Percentiles rank a stretch among this genome's conserved stretches.
Evolutionary conservation across 2,797 vertebrate species (phyloP).

Genomic region (Urophycis tenuis): DNA sequence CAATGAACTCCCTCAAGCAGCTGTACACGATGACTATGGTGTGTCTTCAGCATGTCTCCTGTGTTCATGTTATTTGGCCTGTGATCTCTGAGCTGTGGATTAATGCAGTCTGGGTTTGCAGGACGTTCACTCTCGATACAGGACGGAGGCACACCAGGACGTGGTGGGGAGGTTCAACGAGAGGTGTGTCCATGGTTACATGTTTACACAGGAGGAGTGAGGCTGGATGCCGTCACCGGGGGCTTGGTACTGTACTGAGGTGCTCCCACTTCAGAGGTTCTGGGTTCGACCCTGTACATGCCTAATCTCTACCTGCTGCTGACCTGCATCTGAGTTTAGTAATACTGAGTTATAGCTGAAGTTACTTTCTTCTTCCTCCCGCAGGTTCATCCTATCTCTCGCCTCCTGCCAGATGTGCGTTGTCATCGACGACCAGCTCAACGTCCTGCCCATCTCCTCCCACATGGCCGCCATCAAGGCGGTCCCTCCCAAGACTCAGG

Average conservation of each 20-base stretch:
- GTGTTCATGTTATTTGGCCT: no score
- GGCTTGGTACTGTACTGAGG: not conserved
- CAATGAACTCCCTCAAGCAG: conserved; percentile 93
- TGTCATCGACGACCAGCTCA: conserved; percentile 93
- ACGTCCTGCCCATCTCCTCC: conserved; percentile 89
- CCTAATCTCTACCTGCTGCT: not conserved
- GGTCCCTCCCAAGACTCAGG: conserved; percentile 81
- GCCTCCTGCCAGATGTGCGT: conserved; percentile 91
- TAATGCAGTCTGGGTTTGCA: conserved; percentile 40
- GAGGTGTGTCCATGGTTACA: conserved; percentile 65
- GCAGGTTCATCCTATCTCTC: conserved; percentile 91
- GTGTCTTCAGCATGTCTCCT: conserved; percentile 2
- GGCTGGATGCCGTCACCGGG: no score
- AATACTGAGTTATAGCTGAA: not conserved
- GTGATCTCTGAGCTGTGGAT: not conserved
- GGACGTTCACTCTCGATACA: conserved; percentile 93
- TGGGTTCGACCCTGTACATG: not conserved
- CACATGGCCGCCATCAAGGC: conserved; percentile 83
- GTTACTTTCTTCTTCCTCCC: not conserved
- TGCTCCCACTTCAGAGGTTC: not conserved
- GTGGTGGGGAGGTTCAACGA: conserved; percentile 96
- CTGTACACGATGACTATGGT: conserved; percentile 98
- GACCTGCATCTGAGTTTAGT: not conserved
- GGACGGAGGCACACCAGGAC: conserved; percentile 95
- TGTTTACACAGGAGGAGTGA: no score